phyloP scores from a whole-genome alignment of 2,113 vertebrate genomes.

The Alligator mississippiensis region DNA sequence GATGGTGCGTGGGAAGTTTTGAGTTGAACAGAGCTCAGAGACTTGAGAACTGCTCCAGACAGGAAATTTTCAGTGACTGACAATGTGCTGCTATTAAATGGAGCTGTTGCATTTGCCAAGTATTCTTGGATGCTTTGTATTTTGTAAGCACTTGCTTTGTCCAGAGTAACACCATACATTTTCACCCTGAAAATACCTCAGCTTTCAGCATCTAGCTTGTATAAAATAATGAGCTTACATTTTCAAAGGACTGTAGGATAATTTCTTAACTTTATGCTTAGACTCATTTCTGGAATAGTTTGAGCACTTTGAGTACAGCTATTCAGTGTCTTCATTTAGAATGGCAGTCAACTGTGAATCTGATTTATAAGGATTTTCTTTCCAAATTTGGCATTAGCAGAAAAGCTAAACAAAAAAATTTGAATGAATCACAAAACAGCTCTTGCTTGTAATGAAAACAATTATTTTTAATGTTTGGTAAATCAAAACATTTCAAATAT shows the following conservation, averaged over 20 bases:
- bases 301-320: background rate
- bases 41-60: background rate
- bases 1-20: background rate
- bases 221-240: slow-evolving; percentile 32
- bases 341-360: background rate
- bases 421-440: background rate
- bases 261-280: slow-evolving; percentile 34
- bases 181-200: slow-evolving; percentile 34
- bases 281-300: background rate
- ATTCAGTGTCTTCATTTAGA: background rate
- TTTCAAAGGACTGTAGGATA: slow-evolving; percentile 37
- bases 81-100: background rate
- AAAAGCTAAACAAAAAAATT: background rate
- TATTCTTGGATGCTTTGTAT: background rate
- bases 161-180: background rate
- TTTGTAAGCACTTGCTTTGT: slow-evolving; percentile 23
- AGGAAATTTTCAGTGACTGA: background rate
- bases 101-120: background rate
- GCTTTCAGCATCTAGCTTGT: slow-evolving; percentile 25
- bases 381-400: background rate
- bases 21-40: background rate
- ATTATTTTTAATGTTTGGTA: too few species aligned
- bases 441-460: background rate
- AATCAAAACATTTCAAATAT: too few species aligned
- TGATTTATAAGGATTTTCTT: background rate